These are phyloP conservation scores for Pagetopsis macropterus DNA, from an alignment of 2,797 vertebrate genomes.

Conservation along the genomic window DNA sequence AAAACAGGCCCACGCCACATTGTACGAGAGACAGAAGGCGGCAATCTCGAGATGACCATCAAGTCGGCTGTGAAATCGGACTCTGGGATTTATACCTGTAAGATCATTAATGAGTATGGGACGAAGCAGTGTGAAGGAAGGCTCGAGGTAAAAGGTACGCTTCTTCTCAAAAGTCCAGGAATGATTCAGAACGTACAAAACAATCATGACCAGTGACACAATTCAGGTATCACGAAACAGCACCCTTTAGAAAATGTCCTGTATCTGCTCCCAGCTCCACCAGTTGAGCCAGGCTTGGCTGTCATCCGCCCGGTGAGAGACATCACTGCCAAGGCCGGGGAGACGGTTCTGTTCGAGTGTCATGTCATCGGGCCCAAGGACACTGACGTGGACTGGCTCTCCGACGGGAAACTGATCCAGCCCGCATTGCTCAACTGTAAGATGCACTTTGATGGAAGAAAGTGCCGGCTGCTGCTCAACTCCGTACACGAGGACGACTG, in stretches of 20 bases:
- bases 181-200: not conserved
- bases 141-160: conserved; percentile 92
- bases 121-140: conserved; percentile 94
- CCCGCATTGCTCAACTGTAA: conserved; percentile 98
- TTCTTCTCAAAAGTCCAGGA: not conserved
- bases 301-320: conserved; percentile 90
- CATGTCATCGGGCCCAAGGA: conserved; percentile 89
- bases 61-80: conserved; percentile 87
- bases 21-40: conserved; percentile 84
- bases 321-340: conserved; percentile 92
- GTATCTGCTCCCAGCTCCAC: conserved; percentile 74
- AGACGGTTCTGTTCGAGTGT: conserved; percentile 95
- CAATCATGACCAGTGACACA: conserved; percentile 8
- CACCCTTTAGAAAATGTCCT: conserved; percentile 34
- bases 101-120: conserved; percentile 97
- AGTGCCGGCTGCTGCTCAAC: conserved; percentile 94
- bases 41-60: conserved; percentile 89
- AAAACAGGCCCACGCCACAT: conserved; percentile 89
- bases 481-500: conserved; percentile 98
- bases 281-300: conserved; percentile 83
- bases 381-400: conserved; percentile 97
- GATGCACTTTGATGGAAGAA: conserved; percentile 97
- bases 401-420: conserved; percentile 94
- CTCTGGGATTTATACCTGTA: conserved; percentile 93
- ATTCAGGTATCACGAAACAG: not conserved